phyloP scores from a whole-genome alignment of 2,797 vertebrate species.

The Schizopygopsis pylzovi region DNA sequence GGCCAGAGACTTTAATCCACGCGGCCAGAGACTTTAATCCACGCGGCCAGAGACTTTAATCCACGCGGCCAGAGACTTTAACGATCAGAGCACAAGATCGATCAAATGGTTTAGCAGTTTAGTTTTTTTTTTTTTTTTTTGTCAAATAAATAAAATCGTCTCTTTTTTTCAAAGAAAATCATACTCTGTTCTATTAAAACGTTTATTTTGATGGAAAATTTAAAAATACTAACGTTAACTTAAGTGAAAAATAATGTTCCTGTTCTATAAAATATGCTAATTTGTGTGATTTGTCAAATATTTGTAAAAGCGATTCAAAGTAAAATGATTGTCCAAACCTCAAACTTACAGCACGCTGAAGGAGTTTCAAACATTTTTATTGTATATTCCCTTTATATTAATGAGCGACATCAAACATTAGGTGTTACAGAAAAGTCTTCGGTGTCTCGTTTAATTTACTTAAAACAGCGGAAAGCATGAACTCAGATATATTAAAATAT shows the following conservation, averaged over 20 bases:
- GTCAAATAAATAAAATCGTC: neutral
- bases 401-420: neutral
- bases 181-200: too few relatives aligned
- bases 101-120: rapidly evolving
- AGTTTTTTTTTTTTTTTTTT: too few relatives aligned
- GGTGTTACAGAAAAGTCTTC: too few relatives aligned
- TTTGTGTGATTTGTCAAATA: neutral
- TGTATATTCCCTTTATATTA: neutral
- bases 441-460: neutral
- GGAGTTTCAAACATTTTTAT: neutral
- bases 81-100: neutral
- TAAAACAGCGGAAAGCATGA: neutral
- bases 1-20: too few relatives aligned
- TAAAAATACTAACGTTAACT: neutral
- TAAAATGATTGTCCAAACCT: too few relatives aligned
- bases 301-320: neutral
- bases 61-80: neutral
- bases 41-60: neutral
- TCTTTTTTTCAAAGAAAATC: neutral
- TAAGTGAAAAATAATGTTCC: neutral
- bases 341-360: too few relatives aligned
- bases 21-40: neutral
- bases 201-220: too few relatives aligned
- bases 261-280: neutral
- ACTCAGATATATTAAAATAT: neutral